Percentiles rank a stretch among this genome's conserved stretches.
phyloP scores from a whole-genome alignment of 2,113 vertebrate genomes.

The Anthoscopus minutus region DNA sequence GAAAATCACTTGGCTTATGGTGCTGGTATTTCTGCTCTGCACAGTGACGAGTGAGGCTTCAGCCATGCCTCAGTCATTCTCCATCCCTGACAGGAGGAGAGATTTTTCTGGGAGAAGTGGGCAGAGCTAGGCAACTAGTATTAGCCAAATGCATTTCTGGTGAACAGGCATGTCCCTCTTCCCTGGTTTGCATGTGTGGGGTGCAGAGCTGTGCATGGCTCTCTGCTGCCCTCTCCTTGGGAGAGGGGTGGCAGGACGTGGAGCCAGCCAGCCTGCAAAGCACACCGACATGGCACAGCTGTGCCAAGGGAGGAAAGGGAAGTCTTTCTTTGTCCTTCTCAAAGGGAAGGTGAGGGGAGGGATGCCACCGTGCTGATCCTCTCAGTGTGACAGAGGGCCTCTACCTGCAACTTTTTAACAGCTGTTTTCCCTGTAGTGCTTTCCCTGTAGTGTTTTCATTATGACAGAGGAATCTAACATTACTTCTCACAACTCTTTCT shows the following conservation, averaged over 20 bases:
- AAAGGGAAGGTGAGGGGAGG: neutral
- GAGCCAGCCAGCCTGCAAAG: neutral
- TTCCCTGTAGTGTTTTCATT: rapidly evolving
- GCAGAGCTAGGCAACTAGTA: neutral
- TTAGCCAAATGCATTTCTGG: neutral
- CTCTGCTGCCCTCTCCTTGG: slow-evolving; percentile 54
- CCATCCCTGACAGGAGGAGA: neutral
- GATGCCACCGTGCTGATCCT: neutral
- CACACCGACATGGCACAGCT: rapidly evolving
- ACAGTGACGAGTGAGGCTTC: neutral
- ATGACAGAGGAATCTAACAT: neutral
- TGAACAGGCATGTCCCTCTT: neutral
- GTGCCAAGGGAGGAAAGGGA: rapidly evolving
- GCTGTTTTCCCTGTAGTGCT: rapidly evolving
- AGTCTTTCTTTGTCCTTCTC: neutral
- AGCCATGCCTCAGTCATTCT: neutral
- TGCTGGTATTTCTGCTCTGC: neutral
- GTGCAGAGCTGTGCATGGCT: neutral
- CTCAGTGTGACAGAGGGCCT: neutral
- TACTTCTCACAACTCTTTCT: neutral
- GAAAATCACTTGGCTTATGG: neutral
- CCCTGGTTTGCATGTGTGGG: rapidly evolving
- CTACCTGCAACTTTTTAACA: neutral
- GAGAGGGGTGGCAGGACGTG: neutral
- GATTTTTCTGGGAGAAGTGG: neutral